Percentiles rank a stretch among this genome's conserved stretches.
Evolutionary conservation across 37 sponge, comb jelly and placozoan species (phyloP).

Genomic region (Ephydatia muelleri): DNA sequence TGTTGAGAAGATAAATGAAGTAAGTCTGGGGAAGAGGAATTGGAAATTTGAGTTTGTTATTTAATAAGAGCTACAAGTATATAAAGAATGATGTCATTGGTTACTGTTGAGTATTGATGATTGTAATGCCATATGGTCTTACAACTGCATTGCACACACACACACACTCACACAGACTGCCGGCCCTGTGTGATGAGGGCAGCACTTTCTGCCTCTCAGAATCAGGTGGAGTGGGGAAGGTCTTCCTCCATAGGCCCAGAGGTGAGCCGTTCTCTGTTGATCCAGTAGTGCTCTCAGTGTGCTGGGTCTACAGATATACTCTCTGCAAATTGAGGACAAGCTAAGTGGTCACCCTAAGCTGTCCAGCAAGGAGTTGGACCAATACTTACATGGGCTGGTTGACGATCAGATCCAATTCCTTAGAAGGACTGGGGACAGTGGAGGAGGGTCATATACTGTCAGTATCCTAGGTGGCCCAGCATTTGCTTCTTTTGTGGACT

Average conservation of each 20-base stretch:
- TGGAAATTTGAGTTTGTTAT: no score
- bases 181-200: conserved; percentile 41
- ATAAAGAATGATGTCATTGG: no score
- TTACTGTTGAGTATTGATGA: no score
- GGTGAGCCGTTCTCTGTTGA: conserved; percentile 17
- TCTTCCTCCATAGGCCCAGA: conserved; percentile 7
- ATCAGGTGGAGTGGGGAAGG: not conserved
- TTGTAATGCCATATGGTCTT: no score
- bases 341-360: conserved; percentile 38
- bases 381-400: conserved; percentile 60
- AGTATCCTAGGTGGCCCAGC: conserved; percentile 54
- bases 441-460: conserved; percentile 60
- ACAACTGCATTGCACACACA: no score
- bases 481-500: no score
- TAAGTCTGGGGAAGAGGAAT: not conserved
- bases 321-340: conserved; percentile 16
- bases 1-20: conserved; percentile 43
- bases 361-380: conserved; percentile 44
- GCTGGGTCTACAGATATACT: conserved; percentile 17
- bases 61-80: no score
- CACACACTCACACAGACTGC: conserved; percentile 22
- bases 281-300: not conserved
- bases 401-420: conserved; percentile 67
- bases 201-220: conserved; percentile 3
- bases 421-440: conserved; percentile 51